A percentile compares a stretch with the other conserved stretches of the same genome.
These are phyloP conservation scores for Dufourea novaeangliae DNA, from an alignment of 1,140 invertebrate genomes.

Conservation along the genomic window DNA sequence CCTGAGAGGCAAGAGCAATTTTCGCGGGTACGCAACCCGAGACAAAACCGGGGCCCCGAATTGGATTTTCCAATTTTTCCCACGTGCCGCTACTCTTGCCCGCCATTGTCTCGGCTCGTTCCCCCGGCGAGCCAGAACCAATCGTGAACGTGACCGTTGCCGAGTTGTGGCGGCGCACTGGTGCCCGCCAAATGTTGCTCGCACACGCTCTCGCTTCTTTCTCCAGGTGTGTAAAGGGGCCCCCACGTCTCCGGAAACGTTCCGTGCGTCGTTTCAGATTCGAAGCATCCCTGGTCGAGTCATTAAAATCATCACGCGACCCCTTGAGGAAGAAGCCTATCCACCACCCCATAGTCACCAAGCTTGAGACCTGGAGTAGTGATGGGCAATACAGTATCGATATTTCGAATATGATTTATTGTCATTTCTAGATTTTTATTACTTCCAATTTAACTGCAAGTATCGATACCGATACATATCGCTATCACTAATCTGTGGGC, in stretches of 20 bases:
- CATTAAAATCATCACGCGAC: too few relatives aligned
- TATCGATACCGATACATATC: too few relatives aligned
- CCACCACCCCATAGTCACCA: neutral
- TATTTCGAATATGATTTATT: too few relatives aligned
- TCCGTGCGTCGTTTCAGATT: neutral
- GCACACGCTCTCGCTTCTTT: conserved; percentile 10
- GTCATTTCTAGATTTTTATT: too few relatives aligned
- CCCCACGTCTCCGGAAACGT: too few relatives aligned
- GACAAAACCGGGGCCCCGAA: conserved; percentile 49
- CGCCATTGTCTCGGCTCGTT: conserved; percentile 51
- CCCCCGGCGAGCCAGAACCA: conserved; percentile 33
- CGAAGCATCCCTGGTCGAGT: too few relatives aligned
- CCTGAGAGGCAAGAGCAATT: neutral
- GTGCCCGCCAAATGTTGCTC: conserved; percentile 68
- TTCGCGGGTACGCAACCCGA: conserved; percentile 5
- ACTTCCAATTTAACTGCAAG: too few relatives aligned
- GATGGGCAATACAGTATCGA: too few relatives aligned
- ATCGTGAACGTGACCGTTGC: neutral
- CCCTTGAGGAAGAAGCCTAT: too few relatives aligned
- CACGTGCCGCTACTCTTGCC: too few relatives aligned
- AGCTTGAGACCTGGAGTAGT: neutral
- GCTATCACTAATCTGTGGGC: too few relatives aligned
- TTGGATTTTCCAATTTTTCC: conserved; percentile 50
- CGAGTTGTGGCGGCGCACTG: conserved; percentile 23
- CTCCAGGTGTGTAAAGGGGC: conserved; percentile 10